Evolutionary conservation across 2,113 vertebrate species (phyloP).

Genomic region (Halichoerus grypus): DNA sequence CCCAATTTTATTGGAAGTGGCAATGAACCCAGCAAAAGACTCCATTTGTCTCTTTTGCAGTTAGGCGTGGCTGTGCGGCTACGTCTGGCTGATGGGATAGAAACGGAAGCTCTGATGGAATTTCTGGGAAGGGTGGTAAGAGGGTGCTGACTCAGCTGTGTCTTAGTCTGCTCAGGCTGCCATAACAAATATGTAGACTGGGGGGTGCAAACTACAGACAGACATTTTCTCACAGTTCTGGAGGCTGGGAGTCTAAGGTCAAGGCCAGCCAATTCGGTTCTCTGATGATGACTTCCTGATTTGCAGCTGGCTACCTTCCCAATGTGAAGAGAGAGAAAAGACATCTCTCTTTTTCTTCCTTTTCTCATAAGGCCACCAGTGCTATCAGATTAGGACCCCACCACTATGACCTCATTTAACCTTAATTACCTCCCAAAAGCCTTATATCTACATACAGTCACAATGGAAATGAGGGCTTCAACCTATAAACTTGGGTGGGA

Average conservation of each 20-base stretch:
- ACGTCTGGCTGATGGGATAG: not conserved
- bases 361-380: not conserved
- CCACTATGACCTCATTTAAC: not conserved
- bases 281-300: not conserved
- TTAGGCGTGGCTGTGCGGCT: not conserved
- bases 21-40: not conserved
- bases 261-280: fast-evolving
- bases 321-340: not conserved
- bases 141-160: not conserved
- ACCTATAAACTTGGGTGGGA: not conserved
- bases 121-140: not conserved
- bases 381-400: not conserved
- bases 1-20: not conserved
- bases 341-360: not conserved
- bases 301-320: not conserved
- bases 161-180: not conserved
- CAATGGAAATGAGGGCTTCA: not conserved
- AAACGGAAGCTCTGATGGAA: not conserved
- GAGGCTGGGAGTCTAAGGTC: not conserved
- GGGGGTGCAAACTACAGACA: not conserved
- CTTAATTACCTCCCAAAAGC: not conserved
- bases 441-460: not conserved
- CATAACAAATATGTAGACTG: not conserved
- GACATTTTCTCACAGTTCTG: not conserved
- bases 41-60: not conserved